phyloP scores from a whole-genome alignment of 64 coral and sea anemone genomes.

The Montipora sp. region DNA sequence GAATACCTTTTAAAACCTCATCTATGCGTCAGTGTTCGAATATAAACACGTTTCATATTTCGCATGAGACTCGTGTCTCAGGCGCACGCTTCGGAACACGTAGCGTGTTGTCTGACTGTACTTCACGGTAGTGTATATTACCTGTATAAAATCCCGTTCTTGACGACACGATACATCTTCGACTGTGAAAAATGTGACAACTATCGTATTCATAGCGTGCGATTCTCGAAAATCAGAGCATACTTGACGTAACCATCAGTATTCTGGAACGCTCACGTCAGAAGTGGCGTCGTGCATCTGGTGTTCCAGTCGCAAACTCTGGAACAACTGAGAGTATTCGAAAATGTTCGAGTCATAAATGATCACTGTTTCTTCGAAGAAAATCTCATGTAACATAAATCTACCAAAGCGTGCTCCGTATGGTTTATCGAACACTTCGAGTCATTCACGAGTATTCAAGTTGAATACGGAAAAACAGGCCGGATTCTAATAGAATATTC shows the following conservation, averaged over 20 bases:
- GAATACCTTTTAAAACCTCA: not conserved
- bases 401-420: not conserved
- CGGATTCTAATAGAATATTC: not conserved
- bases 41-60: slow-evolving; percentile 1
- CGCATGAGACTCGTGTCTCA: not conserved
- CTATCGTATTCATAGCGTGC: not conserved
- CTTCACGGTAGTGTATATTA: not conserved
- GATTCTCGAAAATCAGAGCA: slow-evolving; percentile 18
- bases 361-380: not conserved
- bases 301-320: slow-evolving; percentile 25
- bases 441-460: not conserved
- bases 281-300: not conserved
- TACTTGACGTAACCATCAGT: not conserved
- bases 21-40: not conserved
- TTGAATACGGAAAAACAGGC: slow-evolving; percentile 20
- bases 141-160: not conserved
- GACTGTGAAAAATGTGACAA: not conserved
- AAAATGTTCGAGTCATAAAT: slow-evolving; percentile 16
- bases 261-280: not conserved
- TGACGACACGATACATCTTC: not conserved
- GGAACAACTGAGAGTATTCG: slow-evolving; percentile 5
- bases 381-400: not conserved
- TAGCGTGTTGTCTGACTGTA: not conserved
- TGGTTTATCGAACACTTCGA: not conserved
- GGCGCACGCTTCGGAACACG: not conserved